Base-by-base conservation (phyloP, 1,140 invertebrate species). In the Proales similis region DNA sequence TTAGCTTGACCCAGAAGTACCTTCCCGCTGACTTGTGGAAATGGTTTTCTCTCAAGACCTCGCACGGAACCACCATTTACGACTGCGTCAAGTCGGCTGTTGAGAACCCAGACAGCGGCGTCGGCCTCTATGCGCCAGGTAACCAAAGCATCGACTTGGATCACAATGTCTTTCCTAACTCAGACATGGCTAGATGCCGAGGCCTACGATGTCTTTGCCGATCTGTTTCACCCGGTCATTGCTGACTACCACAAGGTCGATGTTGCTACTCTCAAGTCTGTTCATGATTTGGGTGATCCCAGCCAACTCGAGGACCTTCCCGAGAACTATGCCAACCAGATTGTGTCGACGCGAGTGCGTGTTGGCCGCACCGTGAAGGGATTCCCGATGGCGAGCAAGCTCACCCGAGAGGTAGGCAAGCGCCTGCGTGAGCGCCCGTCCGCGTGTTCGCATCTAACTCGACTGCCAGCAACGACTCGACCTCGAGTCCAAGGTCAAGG, bases 141-240 rank as follows among this genome's bases (percentile, higher is more conserved):
- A 9, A 36, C 9, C 14, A 36, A 14, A 36, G 9, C 33, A 36
- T 9, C 9, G 9, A 36, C 14, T 36, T 36, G 33, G 14, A 36
- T 36, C n/a, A 36, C 9, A 36, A 36, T 36, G 14, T 36, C 14
- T 36, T 36, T 36, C 14, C 9, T 36, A 14, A 36, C 9, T 36
- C 9, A 36, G 14, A 36, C 9, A 9, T 36, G 33, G 14, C 14
- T 36, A 36, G 70, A 72, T 64, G 65, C 66, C 6, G 71, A 72
- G 20, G 65, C 65, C 29, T 72, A 72, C 62, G 65, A 66, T 19
- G 57, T 48, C 2, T 72, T 71, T 53, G 45, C 61, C 11, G 66
- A 67, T 17, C n/a, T 72, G 2, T 65, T 72, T n/a, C 65, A 71
- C 39, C 66, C 65, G 9, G 66, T 72, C 20, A 71, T 72, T 48